Base-by-base conservation (phyloP, 1,140 invertebrate species). In the Drosophila orena region DNA sequence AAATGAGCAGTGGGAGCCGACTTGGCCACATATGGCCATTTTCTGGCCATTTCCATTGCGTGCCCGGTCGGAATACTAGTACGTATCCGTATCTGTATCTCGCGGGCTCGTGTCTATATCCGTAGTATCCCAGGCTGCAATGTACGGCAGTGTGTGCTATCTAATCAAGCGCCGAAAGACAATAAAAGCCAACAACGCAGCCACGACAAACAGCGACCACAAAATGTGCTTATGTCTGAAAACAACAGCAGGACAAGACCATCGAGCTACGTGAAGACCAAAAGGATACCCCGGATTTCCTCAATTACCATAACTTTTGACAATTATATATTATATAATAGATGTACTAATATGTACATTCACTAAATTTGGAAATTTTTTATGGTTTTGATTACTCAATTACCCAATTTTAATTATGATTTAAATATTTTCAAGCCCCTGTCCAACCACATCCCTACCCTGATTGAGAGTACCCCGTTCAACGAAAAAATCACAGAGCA, bases 1-100 rank as follows among this genome's bases (percentile, higher is more conserved):
- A 55, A 58, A 38, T 34, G 47, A 47, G 53, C 78, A 70, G 75
- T 76, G 69, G 62, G 57, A 64, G 40, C 70, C 83, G 81, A 88
- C 84, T 88, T 88, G 84, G 83, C 84, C 84, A 89, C 84, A 88
- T 84, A 88, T 88, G 84, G 84, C 84, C 85, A 88, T 88, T 88
- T 88, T 88, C 84, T 77, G 79, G 60, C 60, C 30, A 30, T 30
- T 30, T 55, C 44, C 55, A 52, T 70, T 77, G 81, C 81, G 69
- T 86, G 81, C 73, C 44, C 54, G 60, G 24, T 47, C 50, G 47
- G 52, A 44, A 44, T 22, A 44, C 42, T 44, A 44, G 42, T 49
- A 30, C 56, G 54, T 69, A 53, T 74, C 53, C 34, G 43, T 70
- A 57, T 56, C 42, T 40, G 35, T 70, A 60, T 74, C 68, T 73